Percentiles rank a stretch among this genome's conserved stretches.
These are phyloP conservation scores for Scaptodrosophila latifasciaeformis DNA, from an alignment of 2,888 invertebrate species.

Conservation along the genomic window DNA sequence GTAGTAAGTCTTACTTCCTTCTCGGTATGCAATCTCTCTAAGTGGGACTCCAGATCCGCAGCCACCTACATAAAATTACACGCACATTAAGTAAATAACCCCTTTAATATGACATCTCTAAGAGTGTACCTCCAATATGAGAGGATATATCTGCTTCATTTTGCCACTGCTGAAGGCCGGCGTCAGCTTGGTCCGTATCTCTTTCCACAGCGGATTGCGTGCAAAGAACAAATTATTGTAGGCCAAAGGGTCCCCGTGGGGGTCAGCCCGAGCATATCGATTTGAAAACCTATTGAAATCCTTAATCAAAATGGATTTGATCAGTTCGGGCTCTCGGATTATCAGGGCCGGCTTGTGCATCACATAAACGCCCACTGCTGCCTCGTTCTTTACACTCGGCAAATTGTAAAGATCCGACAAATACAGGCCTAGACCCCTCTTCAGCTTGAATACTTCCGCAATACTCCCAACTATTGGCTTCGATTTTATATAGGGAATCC, in stretches of 20 bases:
- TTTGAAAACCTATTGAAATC: slow-evolving; percentile 75
- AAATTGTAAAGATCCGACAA: slow-evolving; percentile 72
- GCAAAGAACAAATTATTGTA: slow-evolving; percentile 75
- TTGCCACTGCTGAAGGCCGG: slow-evolving; percentile 76
- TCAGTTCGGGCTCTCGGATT: slow-evolving; percentile 74
- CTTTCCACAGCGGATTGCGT: slow-evolving; percentile 75
- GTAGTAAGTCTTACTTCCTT: slow-evolving; percentile 30
- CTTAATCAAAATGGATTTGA: slow-evolving; percentile 75
- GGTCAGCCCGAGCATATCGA: slow-evolving; percentile 60
- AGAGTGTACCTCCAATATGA: slow-evolving; percentile 69
- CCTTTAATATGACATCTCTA: no score
- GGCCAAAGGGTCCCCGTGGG: slow-evolving; percentile 72
- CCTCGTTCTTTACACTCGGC: slow-evolving; percentile 47
- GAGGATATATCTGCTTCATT: no score
- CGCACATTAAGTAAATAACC: no score
- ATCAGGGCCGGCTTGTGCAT: slow-evolving; percentile 75
- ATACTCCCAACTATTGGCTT: slow-evolving; percentile 75
- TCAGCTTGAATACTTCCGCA: slow-evolving; percentile 58
- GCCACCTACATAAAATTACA: slow-evolving; percentile 59
- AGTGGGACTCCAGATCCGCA: slow-evolving; percentile 51
- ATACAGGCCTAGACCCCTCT: slow-evolving; percentile 65
- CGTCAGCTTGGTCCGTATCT: slow-evolving; percentile 74
- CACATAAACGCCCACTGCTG: slow-evolving; percentile 73
- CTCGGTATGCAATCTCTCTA: slow-evolving; percentile 27
- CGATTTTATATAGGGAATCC: slow-evolving; percentile 71